Evolutionary conservation across 2,113 vertebrate genomes (phyloP), one percentile per base, ranked within the genome.

Genomic region (Myiopsitta monachus): DNA sequence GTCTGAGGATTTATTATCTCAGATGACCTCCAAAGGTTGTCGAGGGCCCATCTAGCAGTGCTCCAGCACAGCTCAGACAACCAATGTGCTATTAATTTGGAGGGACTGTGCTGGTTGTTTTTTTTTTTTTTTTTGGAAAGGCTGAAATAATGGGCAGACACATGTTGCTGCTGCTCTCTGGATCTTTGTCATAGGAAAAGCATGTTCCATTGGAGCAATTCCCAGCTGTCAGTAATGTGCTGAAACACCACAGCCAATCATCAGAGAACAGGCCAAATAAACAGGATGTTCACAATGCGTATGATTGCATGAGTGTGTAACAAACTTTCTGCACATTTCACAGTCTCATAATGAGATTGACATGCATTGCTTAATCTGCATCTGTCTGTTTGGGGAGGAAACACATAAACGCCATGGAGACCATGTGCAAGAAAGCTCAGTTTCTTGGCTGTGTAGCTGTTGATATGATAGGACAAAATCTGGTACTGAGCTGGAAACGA

Each of bases 111-210:
- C 91, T 93, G 96, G 4, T 9, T 24, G 30, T 62, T 26, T 3
- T 1, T 24, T 11, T 23, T 47, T 18, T 31, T 33, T 36, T 44
- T 8, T n/a, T n/a, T n/a, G n/a, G 87, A 97, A 87, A 2, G 75
- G 89, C 93, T 94, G 73, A 92, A 97, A 94, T 95, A 97, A 96
- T 95, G 92, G 97, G 97, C 97, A 97, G 98, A 98, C 98, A 98
- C 98, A 98, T 98, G 98, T 98, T 99, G 97, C 97, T 97, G 96
- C 98, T 98, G 98, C 98, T 98, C 92, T 97, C 96, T 95, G 98
- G 97, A 97, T 98, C 96, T 98, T 97, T 99, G 98, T 99, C 99
- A 99, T 98, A 98, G 97, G 98, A 99, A 99, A 98, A 99, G 99
- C 99, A 99, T 99, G 98, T 98, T 98, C 98, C 97, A 96, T 98